phyloP scores from a whole-genome alignment of 2,113 vertebrate species.

The Rhinichthys klamathensis region DNA sequence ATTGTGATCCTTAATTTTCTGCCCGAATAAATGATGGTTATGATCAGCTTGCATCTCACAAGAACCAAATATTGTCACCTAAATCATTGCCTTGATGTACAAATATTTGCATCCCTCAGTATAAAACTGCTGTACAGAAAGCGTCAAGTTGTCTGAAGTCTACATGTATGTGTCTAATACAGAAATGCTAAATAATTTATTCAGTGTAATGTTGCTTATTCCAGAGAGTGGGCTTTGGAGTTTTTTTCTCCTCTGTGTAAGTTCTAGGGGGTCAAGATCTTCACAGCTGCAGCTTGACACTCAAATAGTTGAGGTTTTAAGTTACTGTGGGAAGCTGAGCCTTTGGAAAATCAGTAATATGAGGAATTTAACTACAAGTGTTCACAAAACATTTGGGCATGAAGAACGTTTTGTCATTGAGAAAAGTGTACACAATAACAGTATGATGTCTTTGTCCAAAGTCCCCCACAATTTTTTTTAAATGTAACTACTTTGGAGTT shows the following conservation, averaged over 20 bases:
- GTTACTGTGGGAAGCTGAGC: constrained; percentile 45
- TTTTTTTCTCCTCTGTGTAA: not conserved
- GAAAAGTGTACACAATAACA: too few relatives aligned
- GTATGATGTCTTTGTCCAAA: not conserved
- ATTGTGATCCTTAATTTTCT: not conserved
- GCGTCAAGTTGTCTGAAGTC: not conserved
- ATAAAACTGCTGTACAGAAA: not conserved
- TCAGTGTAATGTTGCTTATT: constrained; percentile 10
- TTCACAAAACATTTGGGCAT: constrained; percentile 22
- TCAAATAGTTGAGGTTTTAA: constrained; percentile 44
- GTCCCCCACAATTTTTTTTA: not conserved
- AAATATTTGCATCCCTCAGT: not conserved
- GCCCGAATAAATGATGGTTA: constrained; percentile 5
- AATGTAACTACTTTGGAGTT: not conserved
- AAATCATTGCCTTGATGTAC: not conserved
- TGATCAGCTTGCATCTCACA: constrained; percentile 7
- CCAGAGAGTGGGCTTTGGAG: not conserved
- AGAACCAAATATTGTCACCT: not conserved
- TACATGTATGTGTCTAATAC: not conserved
- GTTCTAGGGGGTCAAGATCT: constrained; percentile 27
- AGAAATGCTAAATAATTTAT: not conserved
- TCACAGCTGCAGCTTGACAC: constrained; percentile 48
- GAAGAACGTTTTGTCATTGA: not conserved
- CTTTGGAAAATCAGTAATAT: constrained; percentile 33
- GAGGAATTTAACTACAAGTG: constrained; percentile 21